phyloP scores from a whole-genome alignment of 1,140 invertebrate genomes.

The Lepidurus packardi region DNA sequence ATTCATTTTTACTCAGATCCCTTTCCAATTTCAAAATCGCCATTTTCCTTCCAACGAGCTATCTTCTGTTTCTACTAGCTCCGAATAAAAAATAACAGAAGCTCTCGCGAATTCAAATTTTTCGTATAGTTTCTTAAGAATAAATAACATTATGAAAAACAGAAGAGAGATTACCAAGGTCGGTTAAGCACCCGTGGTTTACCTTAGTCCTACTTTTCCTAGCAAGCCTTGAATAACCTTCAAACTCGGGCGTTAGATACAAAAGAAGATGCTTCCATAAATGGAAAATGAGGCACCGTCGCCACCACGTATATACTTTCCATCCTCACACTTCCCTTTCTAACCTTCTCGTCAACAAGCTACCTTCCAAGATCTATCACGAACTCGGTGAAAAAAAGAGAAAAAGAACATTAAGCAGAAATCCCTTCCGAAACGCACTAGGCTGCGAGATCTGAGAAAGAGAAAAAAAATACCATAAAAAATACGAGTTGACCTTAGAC shows the following conservation, averaged over 20 bases:
- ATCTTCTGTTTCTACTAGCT: too few relatives aligned
- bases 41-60: too few relatives aligned
- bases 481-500: not conserved
- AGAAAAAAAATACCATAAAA: not conserved
- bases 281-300: not conserved
- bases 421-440: too few relatives aligned
- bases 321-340: not conserved
- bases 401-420: too few relatives aligned
- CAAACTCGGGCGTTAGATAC: not conserved
- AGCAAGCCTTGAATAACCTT: not conserved
- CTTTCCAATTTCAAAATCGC: too few relatives aligned
- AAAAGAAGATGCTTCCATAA: not conserved
- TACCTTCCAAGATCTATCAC: too few relatives aligned
- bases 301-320: not conserved
- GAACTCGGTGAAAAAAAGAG: too few relatives aligned
- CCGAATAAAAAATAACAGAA: too few relatives aligned
- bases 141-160: not conserved
- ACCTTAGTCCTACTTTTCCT: constrained; percentile 14
- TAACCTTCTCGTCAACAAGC: not conserved
- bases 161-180: not conserved
- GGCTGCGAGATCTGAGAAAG: not conserved
- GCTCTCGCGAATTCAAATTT: too few relatives aligned
- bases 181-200: constrained; percentile 16
- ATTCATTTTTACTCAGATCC: too few relatives aligned
- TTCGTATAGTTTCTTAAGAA: too few relatives aligned